Evolutionary conservation across 1,140 invertebrate genomes (phyloP), one percentile per base, ranked within the genome.

Genomic region (Panonychus citri): DNA sequence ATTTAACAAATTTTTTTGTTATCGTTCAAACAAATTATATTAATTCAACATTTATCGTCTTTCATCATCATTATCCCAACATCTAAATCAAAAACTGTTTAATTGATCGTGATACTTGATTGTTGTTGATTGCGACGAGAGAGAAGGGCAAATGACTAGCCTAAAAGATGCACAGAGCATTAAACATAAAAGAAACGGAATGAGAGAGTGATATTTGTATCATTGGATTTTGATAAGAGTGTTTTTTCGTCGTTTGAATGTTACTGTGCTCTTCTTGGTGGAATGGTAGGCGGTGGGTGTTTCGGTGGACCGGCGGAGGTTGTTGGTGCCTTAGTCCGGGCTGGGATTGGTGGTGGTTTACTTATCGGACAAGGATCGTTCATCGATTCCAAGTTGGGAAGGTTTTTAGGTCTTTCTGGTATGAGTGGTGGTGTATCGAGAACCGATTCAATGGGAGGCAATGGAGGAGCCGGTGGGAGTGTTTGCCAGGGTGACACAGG

Each of bases 301-400:
- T 7, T 46, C 19, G 43, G 43, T 10, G 43, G 43, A 21, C n/a
- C n/a, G 19, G n/a, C 21, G 43, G n/a, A n/a, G n/a, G 43, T n/a
- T 24, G 43, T n/a, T 21, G 43, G 43, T 0, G n/a, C 21, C 43
- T 21, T 46, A 7, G 43, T 56, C 50, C 55, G 43, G 10, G 55
- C 55, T 17, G 55, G 55, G 3, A 56, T 56, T 27, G 55, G 55
- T 2, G 55, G 55, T 8, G 48, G 55, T 54, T 37, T 56, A 24
- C 10, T 43, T 10, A 21, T 28, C 19, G n/a, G 17, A 12, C 13
- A 26, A n/a, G n/a, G n/a, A n/a, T 15, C 53, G 51, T 24, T 26
- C 19, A 19, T 25, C 24, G 42, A 53, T 15, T 40, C n/a, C 15
- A 40, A 40, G 27, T 53, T 26, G 10, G 39, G 52, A 28, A 54